Conservation (phyloP, 2,797 vertebrate species). For the Sebastes paucispinis region DNA sequence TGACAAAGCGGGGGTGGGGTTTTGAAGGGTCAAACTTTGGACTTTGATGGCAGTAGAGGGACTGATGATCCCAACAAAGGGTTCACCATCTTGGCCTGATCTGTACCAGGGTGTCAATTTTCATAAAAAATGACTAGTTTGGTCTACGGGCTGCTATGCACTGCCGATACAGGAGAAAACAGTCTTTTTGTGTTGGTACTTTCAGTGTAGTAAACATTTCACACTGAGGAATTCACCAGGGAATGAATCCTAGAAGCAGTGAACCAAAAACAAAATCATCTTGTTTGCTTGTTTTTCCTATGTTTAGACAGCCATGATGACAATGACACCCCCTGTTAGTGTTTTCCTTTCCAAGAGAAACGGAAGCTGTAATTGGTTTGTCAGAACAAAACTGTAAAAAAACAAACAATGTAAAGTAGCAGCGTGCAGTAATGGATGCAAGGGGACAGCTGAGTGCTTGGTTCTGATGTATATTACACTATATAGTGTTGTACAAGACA, state of each 20-base stretch:
- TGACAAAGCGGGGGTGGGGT: accelerated
- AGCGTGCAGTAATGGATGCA: neutral
- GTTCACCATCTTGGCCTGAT: neutral
- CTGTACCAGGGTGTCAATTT: neutral
- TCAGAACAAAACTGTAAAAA: conserved; percentile 5
- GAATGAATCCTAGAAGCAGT: neutral
- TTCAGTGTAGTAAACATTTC: neutral
- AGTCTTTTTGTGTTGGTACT: neutral
- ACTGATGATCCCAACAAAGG: neutral
- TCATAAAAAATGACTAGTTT: neutral
- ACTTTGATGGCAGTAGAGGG: neutral
- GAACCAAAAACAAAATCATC: neutral
- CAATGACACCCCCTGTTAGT: neutral
- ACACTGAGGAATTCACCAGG: neutral
- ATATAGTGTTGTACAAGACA: neutral
- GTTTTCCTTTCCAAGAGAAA: neutral
- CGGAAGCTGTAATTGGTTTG: conserved; percentile 22
- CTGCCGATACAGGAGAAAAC: neutral
- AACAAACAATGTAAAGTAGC: neutral
- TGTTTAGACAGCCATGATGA: conserved; percentile 27
- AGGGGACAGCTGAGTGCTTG: neutral
- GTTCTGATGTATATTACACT: neutral
- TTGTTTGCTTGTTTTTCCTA: neutral
- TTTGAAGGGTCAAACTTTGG: neutral
- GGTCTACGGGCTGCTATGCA: neutral